Conservation (phyloP, 1,140 invertebrate genomes). For the Stenopsyche tienmushanensis region DNA sequence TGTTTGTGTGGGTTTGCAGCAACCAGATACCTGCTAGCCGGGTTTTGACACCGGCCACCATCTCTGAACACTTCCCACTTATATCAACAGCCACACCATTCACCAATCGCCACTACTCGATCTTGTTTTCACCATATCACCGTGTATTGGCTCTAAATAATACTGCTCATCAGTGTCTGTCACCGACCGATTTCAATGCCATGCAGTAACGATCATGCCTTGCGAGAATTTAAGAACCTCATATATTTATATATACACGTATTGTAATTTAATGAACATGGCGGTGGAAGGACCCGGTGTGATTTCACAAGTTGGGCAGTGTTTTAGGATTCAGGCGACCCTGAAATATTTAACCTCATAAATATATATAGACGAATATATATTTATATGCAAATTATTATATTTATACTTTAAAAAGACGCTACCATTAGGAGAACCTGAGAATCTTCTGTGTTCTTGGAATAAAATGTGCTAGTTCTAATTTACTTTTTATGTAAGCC, state of each 20-base stretch:
- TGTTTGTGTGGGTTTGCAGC: slow-evolving; percentile 52
- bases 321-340: not conserved
- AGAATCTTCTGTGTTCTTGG: not conserved
- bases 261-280: not conserved
- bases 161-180: slow-evolving; percentile 2
- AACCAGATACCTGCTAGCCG: slow-evolving; percentile 57
- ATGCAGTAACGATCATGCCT: not conserved
- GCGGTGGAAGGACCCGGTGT: not conserved
- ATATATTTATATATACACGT: no score
- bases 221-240: no score
- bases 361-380: not conserved
- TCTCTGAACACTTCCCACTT: slow-evolving; percentile 49
- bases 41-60: slow-evolving; percentile 57
- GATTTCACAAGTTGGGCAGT: not conserved
- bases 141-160: not conserved
- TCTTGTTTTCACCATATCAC: slow-evolving; percentile 27
- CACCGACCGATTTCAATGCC: not conserved
- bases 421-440: slow-evolving; percentile 2
- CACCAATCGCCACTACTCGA: slow-evolving; percentile 36
- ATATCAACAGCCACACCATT: slow-evolving; percentile 49
- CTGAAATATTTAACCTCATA: not conserved
- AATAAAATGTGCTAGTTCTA: slow-evolving; percentile 23
- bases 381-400: no score
- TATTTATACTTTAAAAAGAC: no score
- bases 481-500: slow-evolving; percentile 17